Evolutionary conservation across 2,797 vertebrate genomes (phyloP).

Genomic region (Bradypodion ventrale): DNA sequence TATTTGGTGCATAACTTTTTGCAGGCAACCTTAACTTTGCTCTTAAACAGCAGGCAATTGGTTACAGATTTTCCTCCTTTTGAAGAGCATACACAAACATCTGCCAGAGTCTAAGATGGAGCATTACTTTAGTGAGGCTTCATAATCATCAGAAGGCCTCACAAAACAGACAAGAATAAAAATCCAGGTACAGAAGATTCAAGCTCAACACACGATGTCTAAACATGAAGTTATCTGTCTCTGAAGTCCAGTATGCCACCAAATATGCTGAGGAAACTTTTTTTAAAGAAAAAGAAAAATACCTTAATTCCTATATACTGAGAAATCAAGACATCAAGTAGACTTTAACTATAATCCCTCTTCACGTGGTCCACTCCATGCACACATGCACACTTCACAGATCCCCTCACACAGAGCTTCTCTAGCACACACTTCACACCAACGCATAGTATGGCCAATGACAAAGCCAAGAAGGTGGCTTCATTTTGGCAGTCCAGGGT

Average conservation of each 20-base stretch:
- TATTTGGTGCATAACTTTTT: not conserved
- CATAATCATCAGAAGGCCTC: not conserved
- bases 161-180: not conserved
- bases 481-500: no score
- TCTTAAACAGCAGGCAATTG: not conserved
- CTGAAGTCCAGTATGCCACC: not conserved
- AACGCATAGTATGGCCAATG: no score
- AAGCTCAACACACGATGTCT: not conserved
- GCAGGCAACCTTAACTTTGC: not conserved
- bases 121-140: not conserved
- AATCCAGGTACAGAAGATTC: not conserved
- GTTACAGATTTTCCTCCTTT: not conserved
- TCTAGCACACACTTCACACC: not conserved
- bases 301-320: no score
- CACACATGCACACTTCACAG: not conserved
- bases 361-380: not conserved
- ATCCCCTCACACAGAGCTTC: not conserved
- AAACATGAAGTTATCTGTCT: not conserved
- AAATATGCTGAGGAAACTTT: not conserved
- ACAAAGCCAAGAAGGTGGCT: no score
- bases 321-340: no score
- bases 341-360: not conserved
- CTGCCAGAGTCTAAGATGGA: not conserved
- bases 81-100: not conserved
- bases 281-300: not conserved